Base-by-base conservation (phyloP, 2,888 invertebrate genomes). In the Parnassius orleans region DNA sequence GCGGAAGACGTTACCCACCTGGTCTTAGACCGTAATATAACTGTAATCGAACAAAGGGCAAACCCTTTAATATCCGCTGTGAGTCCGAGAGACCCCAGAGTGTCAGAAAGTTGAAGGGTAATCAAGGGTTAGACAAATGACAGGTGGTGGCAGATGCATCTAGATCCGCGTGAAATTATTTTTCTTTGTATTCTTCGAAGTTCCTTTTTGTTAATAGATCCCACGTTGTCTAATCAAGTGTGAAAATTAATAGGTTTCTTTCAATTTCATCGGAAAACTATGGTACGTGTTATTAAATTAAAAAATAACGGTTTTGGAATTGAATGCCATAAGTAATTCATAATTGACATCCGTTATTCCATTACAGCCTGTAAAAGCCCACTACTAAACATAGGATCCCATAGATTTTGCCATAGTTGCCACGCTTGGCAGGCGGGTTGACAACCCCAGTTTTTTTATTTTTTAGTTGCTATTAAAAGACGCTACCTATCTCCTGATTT, bases 101-200 rank as follows among this genome's bases (percentile, higher is more conserved):
- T 77, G 75, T 79, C 73, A 74, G 76, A 78, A 69, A 67, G 68
- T 70, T 69, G 73, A 70, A 78, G 77, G 74, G 80, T 78, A 83
- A 86, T 86, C 85, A 86, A 81, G 81, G 84, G 83, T 83, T 84
- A 83, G 71, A 74, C 70, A 67, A 69, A 69, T 66, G 77, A 82
- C 89, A 90, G 91, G 90, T 90, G 90, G 76, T 77, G 80, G 83
- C 88, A 90, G 89, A 87, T 89, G 90, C 81, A 79, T 79, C 79
- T 78, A 85, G 82, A 90, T 88, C 77, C 83, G 84, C 91, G 87
- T 90, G 87, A 90, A 91, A 91, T 90, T 84, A 84, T 87, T 76
- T 83, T 81, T 83, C 78, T 76, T 79, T 75, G 66, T 72, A 72
- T 69, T 73, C 74, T 42, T 55, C 52, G 50, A 24, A 51, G n/a